Base-by-base conservation (phyloP, 92 coral and sea anemone species). In the Zoanthus solanderi region DNA sequence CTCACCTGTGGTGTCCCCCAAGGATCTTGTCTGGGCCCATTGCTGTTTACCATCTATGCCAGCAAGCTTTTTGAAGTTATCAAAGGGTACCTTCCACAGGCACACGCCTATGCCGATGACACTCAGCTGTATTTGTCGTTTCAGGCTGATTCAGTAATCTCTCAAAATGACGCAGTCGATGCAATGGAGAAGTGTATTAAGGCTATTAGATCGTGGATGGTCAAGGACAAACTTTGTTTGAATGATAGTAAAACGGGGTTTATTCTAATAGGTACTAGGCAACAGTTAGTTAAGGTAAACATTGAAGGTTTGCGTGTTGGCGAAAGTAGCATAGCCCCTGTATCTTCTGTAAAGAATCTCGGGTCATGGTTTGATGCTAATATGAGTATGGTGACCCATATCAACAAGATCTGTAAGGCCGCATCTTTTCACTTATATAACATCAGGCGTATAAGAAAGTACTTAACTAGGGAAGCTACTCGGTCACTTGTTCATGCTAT, bases 1-100 rank as follows among this genome's bases (percentile, higher is more conserved):
- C 87, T 71, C 17, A 17, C 81, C 1, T 81, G 76, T 34, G 87
- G 91, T 7, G 91, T 88, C 34, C 91, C 87, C 65, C 91, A 83
- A 79, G 91, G 88, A 23, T 82, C 78, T 13, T 81, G 88, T 65
- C 50, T 88, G 29, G 76, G 91, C 83, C 91, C 91, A 17, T 16
- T 84, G 23, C 28, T 85, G 1, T 85, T 52, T 60, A 89, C 88
- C 32, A 81, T 83, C 52, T 89, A 89, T 76, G 63, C 91, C 4
- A 83, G 88, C 50, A 58, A 75, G 45, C 29, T 84, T 6, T 68
- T 84, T 84, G 84, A 83, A 78, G 34, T 89, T 31, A 83, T 89
- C 11, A 60, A 89, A 71, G 50, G 61, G 29, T 54, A 88, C 81
- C 83, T 88, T 28, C 91, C 91, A 67, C 31, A 78, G 23, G 90